Evolutionary conservation across 2,888 invertebrate genomes (phyloP), one percentile per base, ranked within the genome.

Genomic region (Mactromeris polynyma): DNA sequence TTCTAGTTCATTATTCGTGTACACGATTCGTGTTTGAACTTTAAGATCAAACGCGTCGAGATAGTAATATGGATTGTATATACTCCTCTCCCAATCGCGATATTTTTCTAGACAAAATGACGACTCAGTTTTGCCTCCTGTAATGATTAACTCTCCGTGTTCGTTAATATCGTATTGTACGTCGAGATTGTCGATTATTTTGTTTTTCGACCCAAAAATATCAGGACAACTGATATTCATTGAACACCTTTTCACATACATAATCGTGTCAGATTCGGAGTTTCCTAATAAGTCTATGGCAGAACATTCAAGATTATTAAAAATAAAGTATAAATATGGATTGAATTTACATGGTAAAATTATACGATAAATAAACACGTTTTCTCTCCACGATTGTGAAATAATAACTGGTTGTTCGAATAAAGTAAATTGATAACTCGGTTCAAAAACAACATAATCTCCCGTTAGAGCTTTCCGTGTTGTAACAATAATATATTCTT

Each of bases 371-470:
- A 78, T 17, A 40, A n/a, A 78, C 3, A 78, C 78, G n/a, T 4
- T 21, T 40, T 31, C 3, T 21, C n/a, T 40, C 19, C n/a, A 38
- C 2, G 78, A 78, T 21, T 78, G 78, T 3, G 78, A 78, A 26
- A 78, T 78, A 2, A 78, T 21, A n/a, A 7, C n/a, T 19, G 78
- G 78, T 17, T 40, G 19, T 3, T 36, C 7, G 2, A 38, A 78
- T 40, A n/a, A n/a, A 40, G 33, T 78, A 21, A 78, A 78, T n/a
- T 40, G 40, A 78, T 78, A 78, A 40, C 38, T 78, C 21, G 78
- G 78, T 78, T 78, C 78, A 40, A 78, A 78, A 4, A 78, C 40
- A 38, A 78, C 40, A 26, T 78, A 78, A 40, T 78, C 78, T 17
- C 26, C 40, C 7, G 17, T 1, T n/a, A 78, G 21, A 14, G 36